Evolutionary conservation across 2,888 invertebrate genomes (phyloP), one percentile per base, ranked within the genome.

Genomic region (Drosophila antonietae): DNA sequence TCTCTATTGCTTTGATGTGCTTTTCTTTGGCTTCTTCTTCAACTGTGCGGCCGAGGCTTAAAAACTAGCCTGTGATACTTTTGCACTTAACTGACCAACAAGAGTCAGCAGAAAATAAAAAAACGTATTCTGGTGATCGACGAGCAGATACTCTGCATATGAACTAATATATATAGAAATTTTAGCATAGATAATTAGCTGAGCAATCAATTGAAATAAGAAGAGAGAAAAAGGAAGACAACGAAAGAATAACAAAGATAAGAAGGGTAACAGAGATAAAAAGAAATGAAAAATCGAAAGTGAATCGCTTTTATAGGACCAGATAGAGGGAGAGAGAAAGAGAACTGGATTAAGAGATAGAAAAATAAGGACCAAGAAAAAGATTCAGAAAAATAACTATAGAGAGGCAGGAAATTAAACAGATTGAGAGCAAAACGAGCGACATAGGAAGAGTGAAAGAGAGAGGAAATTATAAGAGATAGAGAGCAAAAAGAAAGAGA

Each of bases 11-110:
- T 75, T 61, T 78, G 55, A 23, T 56, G 59, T 70, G 71, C 47
- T 49, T 76, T 85, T 78, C 56, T 85, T 52, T 75, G 87, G 86
- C 87, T 84, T 84, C 83, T 58, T 71, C 46, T 64, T 49, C 5
- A 3, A 18, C 33, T 44, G 69, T n/a, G 7, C 28, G n/a, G 41
- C 55, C 23, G 59, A 39, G 51, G 46, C 47, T 77, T 77, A 44
- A 61, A 75, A 67, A 35, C 35, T 35, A 64, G 63, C 59, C 62
- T 74, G 63, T 56, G 62, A 80, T 73, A 75, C 74, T 71, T 78
- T 74, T 69, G 53, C 58, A 53, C 62, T 67, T 51, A 43, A 61
- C 47, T 49, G 61, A 33, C 44, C 43, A 43, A 43, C 43, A 20
- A 53, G 35, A 67, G 41, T 59, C 58, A 64, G 62, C 57, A 59